These are phyloP conservation scores for Festucalex cinctus DNA, from an alignment of 2,113 vertebrate species.

Conservation along the genomic window DNA sequence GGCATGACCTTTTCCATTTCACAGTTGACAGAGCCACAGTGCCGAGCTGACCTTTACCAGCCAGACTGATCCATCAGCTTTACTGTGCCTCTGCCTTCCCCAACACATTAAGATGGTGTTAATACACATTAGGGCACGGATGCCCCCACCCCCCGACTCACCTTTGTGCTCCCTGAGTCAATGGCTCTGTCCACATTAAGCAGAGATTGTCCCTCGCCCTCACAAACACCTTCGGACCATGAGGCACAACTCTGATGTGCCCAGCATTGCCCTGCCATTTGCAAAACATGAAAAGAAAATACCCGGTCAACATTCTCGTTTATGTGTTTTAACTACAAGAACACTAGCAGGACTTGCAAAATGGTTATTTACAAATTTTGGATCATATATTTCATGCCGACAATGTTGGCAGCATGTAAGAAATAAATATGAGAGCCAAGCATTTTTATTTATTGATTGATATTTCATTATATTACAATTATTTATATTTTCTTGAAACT, in stretches of 20 bases:
- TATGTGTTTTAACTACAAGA: neutral
- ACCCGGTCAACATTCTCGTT: neutral
- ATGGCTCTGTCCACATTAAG: slow-evolving; percentile 98
- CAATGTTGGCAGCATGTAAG: too few species aligned
- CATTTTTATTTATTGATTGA: too few species aligned
- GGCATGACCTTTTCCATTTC: slow-evolving; percentile 82
- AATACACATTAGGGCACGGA: slow-evolving; percentile 55
- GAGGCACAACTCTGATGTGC: slow-evolving; percentile 95
- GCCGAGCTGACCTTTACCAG: slow-evolving; percentile 78
- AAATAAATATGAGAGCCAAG: too few species aligned
- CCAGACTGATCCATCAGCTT: slow-evolving; percentile 72
- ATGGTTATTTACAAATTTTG: too few species aligned
- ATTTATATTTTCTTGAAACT: too few species aligned
- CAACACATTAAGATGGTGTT: slow-evolving; percentile 60
- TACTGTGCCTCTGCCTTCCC: slow-evolving; percentile 51
- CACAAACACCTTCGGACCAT: slow-evolving; percentile 88
- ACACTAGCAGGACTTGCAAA: neutral
- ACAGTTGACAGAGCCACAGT: slow-evolving; percentile 72
- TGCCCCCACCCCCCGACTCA: slow-evolving; percentile 72
- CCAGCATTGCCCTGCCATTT: slow-evolving; percentile 86
- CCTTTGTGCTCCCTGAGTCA: slow-evolving; percentile 99
- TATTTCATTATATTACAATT: too few species aligned
- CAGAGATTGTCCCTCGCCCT: slow-evolving; percentile 82
- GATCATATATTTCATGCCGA: too few species aligned
- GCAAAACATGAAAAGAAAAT: neutral